Percentiles rank a stretch among this genome's conserved stretches.
Evolutionary conservation across 1,140 invertebrate species (phyloP).

Genomic region (Probaryconus sp.): DNA sequence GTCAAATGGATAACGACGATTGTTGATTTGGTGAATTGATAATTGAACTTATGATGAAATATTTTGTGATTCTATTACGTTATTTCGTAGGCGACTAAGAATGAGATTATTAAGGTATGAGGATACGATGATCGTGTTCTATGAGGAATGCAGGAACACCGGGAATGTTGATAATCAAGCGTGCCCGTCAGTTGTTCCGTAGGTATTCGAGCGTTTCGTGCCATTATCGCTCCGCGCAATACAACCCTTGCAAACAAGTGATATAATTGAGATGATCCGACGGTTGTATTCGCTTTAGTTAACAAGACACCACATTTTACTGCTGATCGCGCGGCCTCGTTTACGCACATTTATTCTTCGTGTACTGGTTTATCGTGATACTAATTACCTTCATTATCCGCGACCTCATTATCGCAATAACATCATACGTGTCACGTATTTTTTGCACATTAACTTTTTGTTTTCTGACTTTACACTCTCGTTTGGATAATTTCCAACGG

Average conservation of each 20-base stretch:
- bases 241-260: slow-evolving; percentile 27
- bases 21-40: too few species aligned
- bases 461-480: background rate
- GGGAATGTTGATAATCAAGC: slow-evolving; percentile 52
- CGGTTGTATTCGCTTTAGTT: slow-evolving; percentile 30
- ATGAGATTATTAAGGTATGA: slow-evolving; percentile 39
- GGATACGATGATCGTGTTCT: slow-evolving; percentile 33
- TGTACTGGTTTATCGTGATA: slow-evolving; percentile 2
- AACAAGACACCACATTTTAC: slow-evolving; percentile 40
- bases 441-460: background rate
- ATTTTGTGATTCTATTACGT: slow-evolving; percentile 34
- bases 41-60: too few species aligned
- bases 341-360: slow-evolving; percentile 13
- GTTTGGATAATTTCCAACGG: slow-evolving; percentile 10
- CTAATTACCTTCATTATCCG: slow-evolving; percentile 30
- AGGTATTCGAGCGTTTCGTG: slow-evolving; percentile 34
- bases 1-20: too few species aligned
- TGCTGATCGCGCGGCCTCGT: slow-evolving; percentile 18
- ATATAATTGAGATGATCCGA: slow-evolving; percentile 39
- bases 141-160: slow-evolving; percentile 43
- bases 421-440: background rate
- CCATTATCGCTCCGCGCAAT: slow-evolving; percentile 29
- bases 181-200: slow-evolving; percentile 38
- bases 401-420: slow-evolving; percentile 15
- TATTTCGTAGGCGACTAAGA: slow-evolving; percentile 18